These are phyloP conservation scores for Tyrannus savana DNA, from an alignment of 2,113 vertebrate genomes.

Conservation along the genomic window DNA sequence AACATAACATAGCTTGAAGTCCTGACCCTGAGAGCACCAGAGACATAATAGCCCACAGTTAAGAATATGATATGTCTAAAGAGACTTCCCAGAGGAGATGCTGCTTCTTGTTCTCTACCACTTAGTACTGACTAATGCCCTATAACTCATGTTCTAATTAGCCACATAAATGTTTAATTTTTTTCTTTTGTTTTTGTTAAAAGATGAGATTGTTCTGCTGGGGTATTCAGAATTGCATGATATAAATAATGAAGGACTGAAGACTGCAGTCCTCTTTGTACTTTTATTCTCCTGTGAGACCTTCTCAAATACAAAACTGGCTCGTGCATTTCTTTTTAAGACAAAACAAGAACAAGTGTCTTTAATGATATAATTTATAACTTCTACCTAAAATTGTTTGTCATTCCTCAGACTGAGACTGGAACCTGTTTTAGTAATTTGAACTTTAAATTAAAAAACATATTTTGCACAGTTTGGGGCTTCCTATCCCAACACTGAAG, in stretches of 20 bases:
- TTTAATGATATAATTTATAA: background rate
- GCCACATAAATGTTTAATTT: background rate
- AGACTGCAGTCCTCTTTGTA: background rate
- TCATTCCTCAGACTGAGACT: background rate
- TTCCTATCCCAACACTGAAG: background rate
- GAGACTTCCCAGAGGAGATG: background rate
- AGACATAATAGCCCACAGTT: background rate
- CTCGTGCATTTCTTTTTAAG: background rate
- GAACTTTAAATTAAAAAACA: background rate
- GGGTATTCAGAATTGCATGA: background rate
- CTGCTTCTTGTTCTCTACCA: background rate
- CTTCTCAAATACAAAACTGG: background rate
- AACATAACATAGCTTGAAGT: background rate
- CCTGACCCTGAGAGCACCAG: background rate
- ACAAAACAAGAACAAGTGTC: background rate
- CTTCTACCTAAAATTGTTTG: background rate
- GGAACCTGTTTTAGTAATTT: background rate
- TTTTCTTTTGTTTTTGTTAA: background rate
- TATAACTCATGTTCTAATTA: background rate
- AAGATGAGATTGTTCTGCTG: background rate
- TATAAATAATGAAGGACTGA: background rate
- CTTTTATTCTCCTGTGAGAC: background rate
- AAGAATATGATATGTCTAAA: accelerated
- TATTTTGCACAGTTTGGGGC: background rate
- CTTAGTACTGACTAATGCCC: background rate